Evolutionary conservation across 2,113 vertebrate genomes (phyloP).

Genomic region (Paramisgurnus dabryanus): DNA sequence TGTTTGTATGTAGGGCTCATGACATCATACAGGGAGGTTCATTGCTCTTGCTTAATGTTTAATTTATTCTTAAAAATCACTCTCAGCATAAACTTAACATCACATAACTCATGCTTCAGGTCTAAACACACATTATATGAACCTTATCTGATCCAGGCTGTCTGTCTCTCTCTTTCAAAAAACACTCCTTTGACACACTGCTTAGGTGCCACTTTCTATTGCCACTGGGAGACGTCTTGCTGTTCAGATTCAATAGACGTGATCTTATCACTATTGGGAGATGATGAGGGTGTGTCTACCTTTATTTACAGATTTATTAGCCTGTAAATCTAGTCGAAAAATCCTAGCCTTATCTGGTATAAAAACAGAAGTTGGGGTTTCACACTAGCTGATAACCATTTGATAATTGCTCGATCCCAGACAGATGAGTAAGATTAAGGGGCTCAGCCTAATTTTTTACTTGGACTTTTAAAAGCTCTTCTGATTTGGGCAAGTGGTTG

Average conservation of each 20-base stretch:
- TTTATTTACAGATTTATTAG: constrained; percentile 33
- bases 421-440: neutral
- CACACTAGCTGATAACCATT: neutral
- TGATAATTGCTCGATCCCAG: neutral
- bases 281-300: constrained; percentile 39
- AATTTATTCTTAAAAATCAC: constrained; percentile 22
- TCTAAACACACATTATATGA: constrained; percentile 14
- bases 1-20: neutral
- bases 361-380: neutral
- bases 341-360: neutral
- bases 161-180: neutral
- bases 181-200: constrained; percentile 12
- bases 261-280: constrained; percentile 41
- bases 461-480: too few relatives aligned
- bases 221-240: neutral
- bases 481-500: too few relatives aligned
- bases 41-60: constrained; percentile 13
- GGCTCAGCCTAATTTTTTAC: too few relatives aligned
- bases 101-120: neutral
- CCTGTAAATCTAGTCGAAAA: neutral
- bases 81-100: constrained; percentile 4
- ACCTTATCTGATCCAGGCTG: neutral
- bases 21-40: neutral
- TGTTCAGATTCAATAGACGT: constrained; percentile 31
- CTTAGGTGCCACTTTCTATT: neutral